A percentile compares a stretch with the other conserved stretches of the same genome.
Conservation (phyloP, 2,888 invertebrate species). For the Cephus pygmeus region DNA sequence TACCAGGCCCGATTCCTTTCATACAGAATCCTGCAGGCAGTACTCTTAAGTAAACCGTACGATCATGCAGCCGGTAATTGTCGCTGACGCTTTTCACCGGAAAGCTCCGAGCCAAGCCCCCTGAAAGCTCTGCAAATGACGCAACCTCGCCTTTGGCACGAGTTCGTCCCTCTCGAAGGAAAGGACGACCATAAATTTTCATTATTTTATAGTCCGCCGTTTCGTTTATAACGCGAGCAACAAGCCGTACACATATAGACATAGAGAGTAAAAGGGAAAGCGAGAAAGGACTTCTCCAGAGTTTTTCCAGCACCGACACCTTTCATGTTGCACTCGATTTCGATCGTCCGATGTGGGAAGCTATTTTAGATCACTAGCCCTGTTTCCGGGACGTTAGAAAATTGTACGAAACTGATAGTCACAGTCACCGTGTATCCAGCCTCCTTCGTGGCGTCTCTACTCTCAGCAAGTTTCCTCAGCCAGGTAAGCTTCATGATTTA, state of each 20-base stretch:
- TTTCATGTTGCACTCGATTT: too few relatives aligned
- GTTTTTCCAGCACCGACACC: too few relatives aligned
- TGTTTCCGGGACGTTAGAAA: too few relatives aligned
- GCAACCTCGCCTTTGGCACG: conserved; percentile 37
- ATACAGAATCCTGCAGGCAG: too few relatives aligned
- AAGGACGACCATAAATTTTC: conserved; percentile 52
- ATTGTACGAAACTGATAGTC: too few relatives aligned
- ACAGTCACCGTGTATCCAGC: too few relatives aligned
- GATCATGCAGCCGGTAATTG: conserved; percentile 52
- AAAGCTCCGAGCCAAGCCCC: conserved; percentile 46
- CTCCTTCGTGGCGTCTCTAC: too few relatives aligned
- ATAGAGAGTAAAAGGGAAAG: conserved; percentile 25
- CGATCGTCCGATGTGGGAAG: too few relatives aligned
- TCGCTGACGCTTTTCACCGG: conserved; percentile 48
- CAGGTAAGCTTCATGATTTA: too few relatives aligned
- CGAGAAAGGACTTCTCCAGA: background rate
- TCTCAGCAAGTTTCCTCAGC: too few relatives aligned
- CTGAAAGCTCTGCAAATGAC: conserved; percentile 59
- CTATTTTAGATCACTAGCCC: too few relatives aligned
- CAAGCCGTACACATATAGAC: conserved; percentile 33
- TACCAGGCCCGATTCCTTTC: too few relatives aligned
- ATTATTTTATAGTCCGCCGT: conserved; percentile 58
- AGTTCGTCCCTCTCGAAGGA: conserved; percentile 32
- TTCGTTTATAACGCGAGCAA: conserved; percentile 55
- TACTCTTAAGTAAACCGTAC: conserved; percentile 10